These are phyloP conservation scores for Anguilla anguilla DNA, from an alignment of 2,797 vertebrate species.

Conservation along the genomic window DNA sequence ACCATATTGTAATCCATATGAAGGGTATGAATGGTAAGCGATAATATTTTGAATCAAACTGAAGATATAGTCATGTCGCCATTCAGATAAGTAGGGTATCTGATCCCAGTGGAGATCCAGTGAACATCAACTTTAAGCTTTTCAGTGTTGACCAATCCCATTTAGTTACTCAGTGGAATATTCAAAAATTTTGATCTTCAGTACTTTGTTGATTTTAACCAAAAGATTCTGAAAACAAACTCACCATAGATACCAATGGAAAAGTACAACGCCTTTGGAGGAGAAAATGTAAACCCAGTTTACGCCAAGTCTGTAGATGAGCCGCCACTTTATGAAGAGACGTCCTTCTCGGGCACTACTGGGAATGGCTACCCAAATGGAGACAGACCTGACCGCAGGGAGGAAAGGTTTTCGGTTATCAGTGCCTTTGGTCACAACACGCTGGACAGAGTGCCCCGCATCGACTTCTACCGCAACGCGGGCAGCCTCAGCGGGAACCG, in stretches of 20 bases:
- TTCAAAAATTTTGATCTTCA: constrained; percentile 34
- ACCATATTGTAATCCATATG: constrained; percentile 29
- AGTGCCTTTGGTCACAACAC: constrained; percentile 93
- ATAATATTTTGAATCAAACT: constrained; percentile 22
- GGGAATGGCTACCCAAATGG: constrained; percentile 71
- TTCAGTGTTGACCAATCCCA: constrained; percentile 27
- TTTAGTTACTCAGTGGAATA: constrained; percentile 47
- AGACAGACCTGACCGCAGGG: constrained; percentile 72
- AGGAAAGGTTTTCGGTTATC: constrained; percentile 76
- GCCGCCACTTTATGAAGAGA: constrained; percentile 83
- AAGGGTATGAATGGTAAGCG: constrained; percentile 5
- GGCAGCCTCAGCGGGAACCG: constrained; percentile 90
- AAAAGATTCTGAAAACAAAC: constrained; percentile 52
- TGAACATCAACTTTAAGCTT: constrained; percentile 3
- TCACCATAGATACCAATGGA: constrained; percentile 61
- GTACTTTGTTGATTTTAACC: constrained; percentile 62
- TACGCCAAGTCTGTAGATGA: constrained; percentile 69
- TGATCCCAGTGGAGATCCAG: neutral
- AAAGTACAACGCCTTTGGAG: constrained; percentile 49
- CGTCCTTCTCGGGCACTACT: constrained; percentile 73
- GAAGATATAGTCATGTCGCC: constrained; percentile 10
- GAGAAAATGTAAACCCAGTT: constrained; percentile 62
- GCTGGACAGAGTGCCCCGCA: constrained; percentile 88
- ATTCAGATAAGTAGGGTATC: constrained; percentile 14
- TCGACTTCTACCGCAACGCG: constrained; percentile 94